Evolutionary conservation across 2,888 invertebrate genomes (phyloP), one percentile per base, ranked within the genome.

Genomic region (Atrina japonica): DNA sequence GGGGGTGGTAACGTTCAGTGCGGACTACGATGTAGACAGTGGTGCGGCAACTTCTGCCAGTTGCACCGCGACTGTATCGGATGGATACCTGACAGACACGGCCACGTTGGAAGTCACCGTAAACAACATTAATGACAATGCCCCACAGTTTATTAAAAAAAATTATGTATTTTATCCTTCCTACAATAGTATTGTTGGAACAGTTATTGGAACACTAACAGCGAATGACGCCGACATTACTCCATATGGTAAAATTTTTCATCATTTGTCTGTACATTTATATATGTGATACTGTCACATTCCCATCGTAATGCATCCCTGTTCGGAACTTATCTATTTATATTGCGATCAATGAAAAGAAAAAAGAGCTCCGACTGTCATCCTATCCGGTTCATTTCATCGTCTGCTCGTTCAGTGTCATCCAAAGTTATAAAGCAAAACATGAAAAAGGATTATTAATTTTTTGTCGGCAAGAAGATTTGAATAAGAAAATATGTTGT

Each of bases 21-120:
- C 73, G 0, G 50, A 66, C 52, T 78, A 76, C 45, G 78, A 78
- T 43, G 60, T 73, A 25, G 78, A 78, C 68, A 11, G 60, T 0
- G 60, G 59, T 6, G 45, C 63, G 1, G 56, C 75, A 7, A 56
- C 69, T 0, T 30, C 71, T 3, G 59, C 74, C 6, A 47, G 58
- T 0, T 79, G 79, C 23, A 67, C 45, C 2, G 75, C 75, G 29
- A 70, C 55, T 7, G 75, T 67, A 0, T 71, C 73, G 27, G 79
- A 79, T 29, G 70, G 70, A 0, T 70, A 70, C 2, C 63, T 75
- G 1, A 67, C 73, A 0, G 75, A 69, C 43, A 72, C 68, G 0
- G 76, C 75, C 3, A 53, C 50, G 16, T 40, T 79, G 5, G 58
- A 50, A 1, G 71, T 79, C 11, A 74, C 59, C 2, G 68, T 79